phyloP scores from a whole-genome alignment of 2,888 invertebrate species.

The Dasysyrphus tricinctus region DNA sequence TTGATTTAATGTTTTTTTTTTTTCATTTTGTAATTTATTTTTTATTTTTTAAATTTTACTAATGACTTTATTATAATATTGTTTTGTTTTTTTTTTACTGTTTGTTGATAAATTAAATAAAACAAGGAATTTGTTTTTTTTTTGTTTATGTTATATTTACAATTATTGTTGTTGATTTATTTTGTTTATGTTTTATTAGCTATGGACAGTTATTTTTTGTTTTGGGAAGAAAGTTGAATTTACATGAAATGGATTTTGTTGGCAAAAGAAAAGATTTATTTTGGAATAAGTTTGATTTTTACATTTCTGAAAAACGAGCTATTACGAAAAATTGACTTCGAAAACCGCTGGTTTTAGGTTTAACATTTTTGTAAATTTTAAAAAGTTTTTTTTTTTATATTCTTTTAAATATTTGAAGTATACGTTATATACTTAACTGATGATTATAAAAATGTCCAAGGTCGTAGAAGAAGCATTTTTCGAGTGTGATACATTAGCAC shows the following conservation, averaged over 20 bases:
- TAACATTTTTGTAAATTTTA: conserved; percentile 19
- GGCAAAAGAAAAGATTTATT: conserved; percentile 54
- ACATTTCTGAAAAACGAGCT: conserved; percentile 26
- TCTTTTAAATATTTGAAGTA: conserved; percentile 1
- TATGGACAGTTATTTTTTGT: conserved; percentile 49
- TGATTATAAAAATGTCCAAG: conserved; percentile 12
- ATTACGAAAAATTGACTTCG: conserved; percentile 58
- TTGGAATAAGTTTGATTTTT: conserved; percentile 25
- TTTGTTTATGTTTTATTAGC: conserved; percentile 24
- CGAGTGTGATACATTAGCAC: conserved; percentile 24
- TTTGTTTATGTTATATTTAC: conserved; percentile 49
- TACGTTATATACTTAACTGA: neutral
- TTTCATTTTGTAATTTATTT: conserved; percentile 52
- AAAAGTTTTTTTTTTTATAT: conserved; percentile 12
- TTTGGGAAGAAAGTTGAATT: conserved; percentile 60
- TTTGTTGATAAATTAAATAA: conserved; percentile 42
- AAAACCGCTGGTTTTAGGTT: conserved; percentile 19
- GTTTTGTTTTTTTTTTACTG: conserved; percentile 43
- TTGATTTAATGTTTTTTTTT: conserved; percentile 35
- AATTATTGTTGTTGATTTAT: conserved; percentile 19
- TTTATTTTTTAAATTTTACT: conserved; percentile 72
- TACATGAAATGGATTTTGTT: conserved; percentile 66
- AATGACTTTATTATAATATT: conserved; percentile 70
- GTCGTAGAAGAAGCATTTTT: conserved; percentile 17
- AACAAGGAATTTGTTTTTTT: conserved; percentile 53